Base-by-base conservation (phyloP, 1,140 invertebrate genomes). In the Linepithema humile region DNA sequence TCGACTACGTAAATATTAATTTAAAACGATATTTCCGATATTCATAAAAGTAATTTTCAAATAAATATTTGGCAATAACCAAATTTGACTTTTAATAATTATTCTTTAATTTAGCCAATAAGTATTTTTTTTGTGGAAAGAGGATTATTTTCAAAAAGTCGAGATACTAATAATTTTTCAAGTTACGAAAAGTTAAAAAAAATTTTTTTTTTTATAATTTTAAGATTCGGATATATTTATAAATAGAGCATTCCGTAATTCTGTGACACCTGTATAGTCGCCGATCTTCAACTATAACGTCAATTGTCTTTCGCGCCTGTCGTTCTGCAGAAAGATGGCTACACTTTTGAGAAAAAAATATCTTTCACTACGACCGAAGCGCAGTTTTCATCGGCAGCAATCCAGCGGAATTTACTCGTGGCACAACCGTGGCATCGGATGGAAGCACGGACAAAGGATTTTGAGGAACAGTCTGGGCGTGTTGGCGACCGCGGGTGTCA, bases 251-350 rank as follows among this genome's bases (percentile, higher is more conserved):
- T n/a, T n/a, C n/a, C n/a, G n/a, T n/a, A n/a, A 55, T 17, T 15
- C 35, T 1, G 17, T 0, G 32, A n/a, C 35, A 74, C 26, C 23
- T 6, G 6, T 62, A 43, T 26, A 38, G 1, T 0, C 1, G 26
- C 5, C 26, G 32, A 75, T 40, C 4, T 23, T 48, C 29, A 26
- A 64, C 17, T 17, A 3, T 38, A 72, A 5, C 29, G 38, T 78
- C 75, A 32, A 78, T 55, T 69, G 62, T 69, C 53, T 69, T 7
- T 32, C 5, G 6, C 15, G 10, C n/a, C 20, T 64, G 12, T 74
- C 26, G 26, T 48, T 10, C 10, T 4, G 20, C 10, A 53, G 17
- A 69, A 78, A 67, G 40, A 78, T 78, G 75, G 62, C 62, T 69
- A 29, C 35, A 4, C 23, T 78, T n/a, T 69, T 69, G 40, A 75